Evolutionary conservation across 2,797 vertebrate genomes (phyloP).

Genomic region (Lithobates pipiens): DNA sequence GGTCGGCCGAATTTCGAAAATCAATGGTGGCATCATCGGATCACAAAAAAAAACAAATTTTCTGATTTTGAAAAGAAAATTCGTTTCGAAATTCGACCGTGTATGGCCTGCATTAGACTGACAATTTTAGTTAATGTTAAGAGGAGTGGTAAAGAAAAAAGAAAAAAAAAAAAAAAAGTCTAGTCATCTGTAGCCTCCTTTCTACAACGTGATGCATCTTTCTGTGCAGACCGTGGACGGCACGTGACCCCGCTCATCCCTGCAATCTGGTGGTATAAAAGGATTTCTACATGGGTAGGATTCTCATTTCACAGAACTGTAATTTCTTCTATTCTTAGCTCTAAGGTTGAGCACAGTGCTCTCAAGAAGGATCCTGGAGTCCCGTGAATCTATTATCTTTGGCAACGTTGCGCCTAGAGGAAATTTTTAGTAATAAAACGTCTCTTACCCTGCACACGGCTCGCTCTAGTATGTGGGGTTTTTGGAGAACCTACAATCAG

Average conservation of each 20-base stretch:
- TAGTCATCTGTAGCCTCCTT: background rate
- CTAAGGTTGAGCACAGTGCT: constrained; percentile 57
- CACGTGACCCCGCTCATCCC: background rate
- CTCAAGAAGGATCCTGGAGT: constrained; percentile 58
- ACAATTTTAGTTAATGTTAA: no score
- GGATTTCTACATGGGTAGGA: constrained; percentile 50
- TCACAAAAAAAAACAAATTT: no score
- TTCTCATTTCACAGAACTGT: constrained; percentile 70
- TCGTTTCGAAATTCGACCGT: no score
- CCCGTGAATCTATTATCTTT: constrained; percentile 72
- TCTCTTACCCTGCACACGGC: background rate
- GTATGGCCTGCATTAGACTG: no score
- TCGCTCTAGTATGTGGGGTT: constrained; percentile 1
- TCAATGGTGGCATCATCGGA: no score
- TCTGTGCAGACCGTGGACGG: background rate
- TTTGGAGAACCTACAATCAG: constrained; percentile 39
- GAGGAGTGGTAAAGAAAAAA: no score
- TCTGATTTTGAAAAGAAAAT: no score
- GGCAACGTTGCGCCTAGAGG: constrained; percentile 63
- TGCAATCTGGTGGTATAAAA: constrained; percentile 16
- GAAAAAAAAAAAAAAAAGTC: no score
- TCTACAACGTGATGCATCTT: constrained; percentile 1
- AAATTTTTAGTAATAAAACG: constrained; percentile 50
- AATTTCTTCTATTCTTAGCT: constrained; percentile 73
- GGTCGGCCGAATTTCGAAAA: no score